A percentile compares a stretch with the other conserved stretches of the same genome.
Evolutionary conservation across 2,113 vertebrate genomes (phyloP).

Genomic region (Cephalopholis sonnerati): DNA sequence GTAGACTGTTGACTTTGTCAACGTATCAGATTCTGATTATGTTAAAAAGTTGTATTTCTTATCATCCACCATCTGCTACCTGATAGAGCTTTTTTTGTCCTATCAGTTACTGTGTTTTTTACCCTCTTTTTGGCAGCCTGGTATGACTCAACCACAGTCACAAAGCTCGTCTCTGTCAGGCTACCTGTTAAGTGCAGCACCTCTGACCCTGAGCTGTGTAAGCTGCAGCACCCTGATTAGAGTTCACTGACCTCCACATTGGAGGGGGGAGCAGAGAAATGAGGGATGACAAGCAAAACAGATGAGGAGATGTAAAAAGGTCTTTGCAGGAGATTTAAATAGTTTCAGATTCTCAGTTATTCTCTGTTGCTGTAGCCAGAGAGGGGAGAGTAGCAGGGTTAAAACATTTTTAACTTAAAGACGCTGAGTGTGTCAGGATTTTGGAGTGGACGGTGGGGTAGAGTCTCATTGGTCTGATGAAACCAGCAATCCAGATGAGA

Average conservation of each 20-base stretch:
- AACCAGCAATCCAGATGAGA: slow-evolving; percentile 42
- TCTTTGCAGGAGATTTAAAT: slow-evolving; percentile 20
- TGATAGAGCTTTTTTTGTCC: background rate
- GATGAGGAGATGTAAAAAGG: slow-evolving; percentile 38
- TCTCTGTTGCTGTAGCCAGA: background rate
- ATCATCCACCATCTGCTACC: slow-evolving; percentile 6
- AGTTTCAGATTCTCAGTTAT: slow-evolving; percentile 5
- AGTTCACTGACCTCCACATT: slow-evolving; percentile 58
- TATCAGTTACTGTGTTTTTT: background rate
- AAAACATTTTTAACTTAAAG: background rate
- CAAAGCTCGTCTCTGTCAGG: slow-evolving; percentile 5
- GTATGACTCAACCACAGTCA: slow-evolving; percentile 13
- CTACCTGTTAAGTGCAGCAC: slow-evolving; percentile 46
- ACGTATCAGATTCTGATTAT: background rate
- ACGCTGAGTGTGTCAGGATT: slow-evolving; percentile 22
- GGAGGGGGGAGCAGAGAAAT: slow-evolving; percentile 20
- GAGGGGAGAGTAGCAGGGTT: background rate
- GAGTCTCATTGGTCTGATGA: slow-evolving; percentile 43
- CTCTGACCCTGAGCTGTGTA: slow-evolving; percentile 54
- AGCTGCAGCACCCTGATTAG: slow-evolving; percentile 44
- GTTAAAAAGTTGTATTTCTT: background rate
- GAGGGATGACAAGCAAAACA: slow-evolving; percentile 44
- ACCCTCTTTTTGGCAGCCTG: background rate
- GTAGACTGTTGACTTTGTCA: background rate
- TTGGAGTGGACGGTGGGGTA: slow-evolving; percentile 4